Percentiles rank a stretch among this genome's conserved stretches.
Conservation (phyloP, 2,888 invertebrate genomes). For the Lasioglossum calceatum region DNA sequence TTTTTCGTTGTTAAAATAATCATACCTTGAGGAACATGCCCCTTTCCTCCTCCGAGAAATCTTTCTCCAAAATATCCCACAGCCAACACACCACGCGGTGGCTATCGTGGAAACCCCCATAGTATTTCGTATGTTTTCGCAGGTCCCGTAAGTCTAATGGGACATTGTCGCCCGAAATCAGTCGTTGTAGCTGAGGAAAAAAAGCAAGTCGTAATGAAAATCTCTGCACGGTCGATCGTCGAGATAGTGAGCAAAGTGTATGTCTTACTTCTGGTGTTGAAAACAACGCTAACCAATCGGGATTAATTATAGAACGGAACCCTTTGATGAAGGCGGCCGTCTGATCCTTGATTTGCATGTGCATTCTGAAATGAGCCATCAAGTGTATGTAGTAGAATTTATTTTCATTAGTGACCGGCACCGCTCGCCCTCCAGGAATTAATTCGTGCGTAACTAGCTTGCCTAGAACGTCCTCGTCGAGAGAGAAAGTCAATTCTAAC, state of each 20-base stretch:
- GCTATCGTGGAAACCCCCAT: constrained; percentile 99
- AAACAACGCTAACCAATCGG: constrained; percentile 97
- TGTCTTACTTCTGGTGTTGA: constrained; percentile 93
- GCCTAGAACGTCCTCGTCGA: constrained; percentile 97
- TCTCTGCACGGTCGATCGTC: background rate
- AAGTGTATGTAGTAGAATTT: constrained; percentile 99
- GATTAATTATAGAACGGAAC: constrained; percentile 97
- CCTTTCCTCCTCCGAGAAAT: constrained; percentile 96
- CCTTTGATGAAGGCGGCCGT: constrained; percentile 98
- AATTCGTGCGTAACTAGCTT: constrained; percentile 97
- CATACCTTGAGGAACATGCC: constrained; percentile 96
- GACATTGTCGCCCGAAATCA: constrained; percentile 98
- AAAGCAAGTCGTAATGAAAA: background rate
- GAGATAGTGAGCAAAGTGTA: background rate
- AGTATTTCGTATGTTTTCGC: constrained; percentile 97
- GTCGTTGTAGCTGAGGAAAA: constrained; percentile 90
- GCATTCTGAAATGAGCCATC: constrained; percentile 99
- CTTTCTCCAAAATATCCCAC: constrained; percentile 98
- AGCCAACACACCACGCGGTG: constrained; percentile 99
- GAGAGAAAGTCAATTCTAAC: constrained; percentile 97
- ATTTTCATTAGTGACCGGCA: constrained; percentile 98
- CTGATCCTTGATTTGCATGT: constrained; percentile 98
- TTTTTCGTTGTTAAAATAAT: background rate
- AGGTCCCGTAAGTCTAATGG: constrained; percentile 95
- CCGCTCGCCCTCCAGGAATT: constrained; percentile 96